phyloP scores from a whole-genome alignment of 2,888 invertebrate species.

The Plagodis dolabraria region DNA sequence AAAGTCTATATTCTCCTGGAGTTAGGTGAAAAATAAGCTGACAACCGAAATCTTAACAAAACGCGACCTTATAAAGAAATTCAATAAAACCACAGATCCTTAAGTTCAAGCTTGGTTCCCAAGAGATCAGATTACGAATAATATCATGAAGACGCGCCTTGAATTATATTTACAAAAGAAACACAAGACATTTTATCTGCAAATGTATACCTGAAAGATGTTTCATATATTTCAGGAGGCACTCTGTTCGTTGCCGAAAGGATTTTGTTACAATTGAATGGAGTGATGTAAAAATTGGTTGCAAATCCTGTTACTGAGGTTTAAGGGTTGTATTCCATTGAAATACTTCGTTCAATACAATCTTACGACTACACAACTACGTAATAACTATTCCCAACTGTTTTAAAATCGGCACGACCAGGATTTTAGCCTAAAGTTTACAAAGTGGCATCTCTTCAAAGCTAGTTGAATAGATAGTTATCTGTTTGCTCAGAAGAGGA shows the following conservation, averaged over 20 bases:
- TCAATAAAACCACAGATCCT: conserved; percentile 18
- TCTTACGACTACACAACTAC: too few species aligned
- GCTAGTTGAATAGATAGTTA: too few species aligned
- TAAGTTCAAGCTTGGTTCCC: conserved; percentile 5
- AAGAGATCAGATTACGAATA: conserved; percentile 13
- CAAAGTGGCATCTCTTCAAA: too few species aligned
- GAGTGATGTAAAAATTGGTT: conserved; percentile 17
- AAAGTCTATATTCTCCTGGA: too few species aligned
- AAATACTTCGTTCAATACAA: too few species aligned
- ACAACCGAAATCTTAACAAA: conserved; percentile 4
- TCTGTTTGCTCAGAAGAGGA: too few species aligned
- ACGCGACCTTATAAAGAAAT: conserved; percentile 16
- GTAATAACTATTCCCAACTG: too few species aligned
- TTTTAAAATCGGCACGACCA: too few species aligned
- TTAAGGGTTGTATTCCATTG: too few species aligned
- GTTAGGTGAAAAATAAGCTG: too few species aligned
- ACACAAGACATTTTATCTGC: conserved; percentile 11
- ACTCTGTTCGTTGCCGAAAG: conserved; percentile 4
- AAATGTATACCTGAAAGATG: conserved; percentile 4
- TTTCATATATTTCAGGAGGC: background rate
- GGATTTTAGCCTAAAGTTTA: too few species aligned
- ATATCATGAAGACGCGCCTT: conserved; percentile 14
- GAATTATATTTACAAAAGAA: conserved; percentile 23
- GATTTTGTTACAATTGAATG: conserved; percentile 18
- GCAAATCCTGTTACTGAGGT: conserved; percentile 11